These are phyloP conservation scores for Gymnobelideus leadbeateri DNA, from an alignment of 2,113 vertebrate genomes.

Conservation along the genomic window DNA sequence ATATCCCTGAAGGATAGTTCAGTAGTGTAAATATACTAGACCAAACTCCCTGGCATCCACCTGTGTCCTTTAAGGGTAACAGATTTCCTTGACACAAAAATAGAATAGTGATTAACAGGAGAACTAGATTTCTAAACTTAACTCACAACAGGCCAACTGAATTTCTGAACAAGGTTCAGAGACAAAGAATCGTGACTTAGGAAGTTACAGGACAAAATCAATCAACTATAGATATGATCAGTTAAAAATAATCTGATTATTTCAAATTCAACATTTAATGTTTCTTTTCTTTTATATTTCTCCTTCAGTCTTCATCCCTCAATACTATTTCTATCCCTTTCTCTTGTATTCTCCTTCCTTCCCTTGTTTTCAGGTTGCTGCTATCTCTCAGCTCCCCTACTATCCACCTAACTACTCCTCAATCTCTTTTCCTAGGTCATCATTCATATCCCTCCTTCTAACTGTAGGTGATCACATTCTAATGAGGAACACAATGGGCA, in stretches of 20 bases:
- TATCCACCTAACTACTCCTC: no score
- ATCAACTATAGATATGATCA: not conserved
- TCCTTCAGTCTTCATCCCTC: not conserved
- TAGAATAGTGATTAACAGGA: not conserved
- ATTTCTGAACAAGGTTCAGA: not conserved
- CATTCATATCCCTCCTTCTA: no score
- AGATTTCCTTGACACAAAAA: not conserved
- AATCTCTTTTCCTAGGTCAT: no score
- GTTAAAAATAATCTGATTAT: not conserved
- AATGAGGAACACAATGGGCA: no score
- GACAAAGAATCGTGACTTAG: not conserved
- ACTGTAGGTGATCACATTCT: no score
- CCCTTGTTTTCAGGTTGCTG: no score
- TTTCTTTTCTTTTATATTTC: not conserved
- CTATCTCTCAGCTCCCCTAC: no score
- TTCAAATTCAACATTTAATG: not conserved
- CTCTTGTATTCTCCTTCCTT: not conserved
- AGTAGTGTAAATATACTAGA: not conserved
- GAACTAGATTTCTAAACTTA: not conserved
- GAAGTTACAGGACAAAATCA: not conserved
- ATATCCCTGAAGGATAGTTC: not conserved
- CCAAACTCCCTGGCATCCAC: not conserved
- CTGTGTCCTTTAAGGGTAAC: not conserved
- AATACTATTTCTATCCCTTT: no score
- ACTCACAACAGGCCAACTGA: not conserved